A percentile compares a stretch with the other conserved stretches of the same genome.
Conservation (phyloP, 2,888 invertebrate species). For the Phoronis australis region DNA sequence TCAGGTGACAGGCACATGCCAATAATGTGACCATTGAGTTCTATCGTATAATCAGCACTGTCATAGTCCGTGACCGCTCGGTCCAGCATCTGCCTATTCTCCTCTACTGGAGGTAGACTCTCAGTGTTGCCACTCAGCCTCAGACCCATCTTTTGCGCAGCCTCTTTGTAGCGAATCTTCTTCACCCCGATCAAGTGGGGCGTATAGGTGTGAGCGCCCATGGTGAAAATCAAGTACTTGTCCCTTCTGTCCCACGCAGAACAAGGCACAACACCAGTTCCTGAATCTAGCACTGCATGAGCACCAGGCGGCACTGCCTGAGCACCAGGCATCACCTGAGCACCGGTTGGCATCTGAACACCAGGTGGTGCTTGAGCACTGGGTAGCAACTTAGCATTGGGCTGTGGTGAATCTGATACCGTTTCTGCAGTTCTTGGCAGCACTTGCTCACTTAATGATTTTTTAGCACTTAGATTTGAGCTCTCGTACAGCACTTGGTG, state of each 20-base stretch:
- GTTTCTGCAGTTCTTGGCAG: too few species aligned
- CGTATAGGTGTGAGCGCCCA: conserved; percentile 75
- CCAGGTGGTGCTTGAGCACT: too few species aligned
- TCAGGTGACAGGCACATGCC: conserved; percentile 82
- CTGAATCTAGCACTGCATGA: neutral
- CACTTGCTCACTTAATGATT: too few species aligned
- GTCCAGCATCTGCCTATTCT: conserved; percentile 23
- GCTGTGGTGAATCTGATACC: too few species aligned
- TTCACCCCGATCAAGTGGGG: conserved; percentile 73
- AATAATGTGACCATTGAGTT: conserved; percentile 79
- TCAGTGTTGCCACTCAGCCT: neutral
- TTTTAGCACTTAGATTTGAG: too few species aligned
- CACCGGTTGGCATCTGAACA: too few species aligned
- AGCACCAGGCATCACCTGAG: too few species aligned
- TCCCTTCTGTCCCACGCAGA: too few species aligned
- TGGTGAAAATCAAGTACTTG: conserved; percentile 76
- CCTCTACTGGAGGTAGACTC: conserved; percentile 29
- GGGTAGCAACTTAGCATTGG: too few species aligned
- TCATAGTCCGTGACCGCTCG: conserved; percentile 54
- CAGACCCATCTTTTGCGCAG: conserved; percentile 12
- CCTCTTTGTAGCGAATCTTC: conserved; percentile 63
- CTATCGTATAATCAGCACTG: conserved; percentile 72
- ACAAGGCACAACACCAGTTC: neutral
- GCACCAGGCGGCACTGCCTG: too few species aligned
- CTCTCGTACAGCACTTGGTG: too few species aligned